phyloP scores from a whole-genome alignment of 2,888 invertebrate genomes.

The Buathra laborator region DNA sequence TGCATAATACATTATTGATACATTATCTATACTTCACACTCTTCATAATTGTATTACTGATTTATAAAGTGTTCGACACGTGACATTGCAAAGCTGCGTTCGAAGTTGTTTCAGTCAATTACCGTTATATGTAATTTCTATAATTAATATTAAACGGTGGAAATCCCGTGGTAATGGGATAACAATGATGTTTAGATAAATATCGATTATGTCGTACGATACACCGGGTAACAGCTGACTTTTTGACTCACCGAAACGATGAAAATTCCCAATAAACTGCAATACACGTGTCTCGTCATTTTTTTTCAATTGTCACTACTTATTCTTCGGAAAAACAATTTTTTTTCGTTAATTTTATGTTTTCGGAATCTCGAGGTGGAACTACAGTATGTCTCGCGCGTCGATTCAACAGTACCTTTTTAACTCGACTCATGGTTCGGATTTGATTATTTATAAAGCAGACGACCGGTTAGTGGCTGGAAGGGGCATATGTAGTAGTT shows the following conservation, averaged over 20 bases:
- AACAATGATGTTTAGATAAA: background rate
- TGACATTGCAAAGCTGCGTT: background rate
- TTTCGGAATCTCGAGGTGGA: too few species aligned
- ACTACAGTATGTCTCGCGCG: constrained; percentile 5
- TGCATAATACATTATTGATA: background rate
- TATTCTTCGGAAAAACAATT: background rate
- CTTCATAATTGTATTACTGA: background rate
- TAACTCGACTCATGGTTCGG: constrained; percentile 46
- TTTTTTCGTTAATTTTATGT: background rate
- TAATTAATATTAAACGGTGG: background rate
- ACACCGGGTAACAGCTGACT: background rate
- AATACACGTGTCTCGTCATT: constrained; percentile 37
- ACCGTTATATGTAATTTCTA: background rate
- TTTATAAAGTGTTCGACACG: background rate
- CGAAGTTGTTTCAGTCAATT: background rate
- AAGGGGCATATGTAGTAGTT: constrained; percentile 52
- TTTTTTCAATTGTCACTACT: background rate
- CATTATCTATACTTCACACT: background rate
- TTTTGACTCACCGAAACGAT: constrained; percentile 52
- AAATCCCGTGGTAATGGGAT: background rate
- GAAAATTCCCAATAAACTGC: constrained; percentile 26
- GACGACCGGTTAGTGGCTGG: constrained; percentile 50
- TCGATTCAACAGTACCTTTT: constrained; percentile 42
- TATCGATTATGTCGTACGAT: background rate
- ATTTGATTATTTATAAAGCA: constrained; percentile 57